Percentiles rank a stretch among this genome's conserved stretches.
These are phyloP conservation scores for Colletes latitarsis DNA, from an alignment of 1,140 invertebrate genomes.

Conservation along the genomic window DNA sequence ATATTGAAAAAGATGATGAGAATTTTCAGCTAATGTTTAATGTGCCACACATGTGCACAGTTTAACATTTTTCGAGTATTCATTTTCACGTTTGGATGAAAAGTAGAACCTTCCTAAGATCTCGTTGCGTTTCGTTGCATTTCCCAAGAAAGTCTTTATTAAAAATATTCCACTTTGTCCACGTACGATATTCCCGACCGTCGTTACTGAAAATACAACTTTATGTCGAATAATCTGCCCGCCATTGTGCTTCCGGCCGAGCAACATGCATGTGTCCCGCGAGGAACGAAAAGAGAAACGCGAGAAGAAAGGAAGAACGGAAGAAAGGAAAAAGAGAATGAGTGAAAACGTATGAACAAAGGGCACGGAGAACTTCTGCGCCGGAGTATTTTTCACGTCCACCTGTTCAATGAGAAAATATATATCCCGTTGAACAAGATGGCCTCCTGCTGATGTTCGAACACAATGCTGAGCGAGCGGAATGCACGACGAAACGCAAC, in stretches of 20 bases:
- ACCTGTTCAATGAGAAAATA: conserved; percentile 40
- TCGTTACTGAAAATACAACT: conserved; percentile 42
- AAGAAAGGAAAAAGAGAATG: not conserved
- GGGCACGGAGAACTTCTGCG: conserved; percentile 10
- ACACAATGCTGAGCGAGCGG: conserved; percentile 32
- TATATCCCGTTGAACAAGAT: conserved; percentile 32
- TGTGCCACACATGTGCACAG: too few species aligned
- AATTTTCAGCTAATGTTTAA: too few species aligned
- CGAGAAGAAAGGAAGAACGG: conserved; percentile 3
- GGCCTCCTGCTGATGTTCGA: conserved; percentile 16
- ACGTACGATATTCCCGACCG: not conserved
- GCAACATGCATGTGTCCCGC: not conserved
- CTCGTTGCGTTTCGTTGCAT: not conserved
- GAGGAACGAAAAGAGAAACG: not conserved
- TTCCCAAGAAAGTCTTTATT: conserved; percentile 6
- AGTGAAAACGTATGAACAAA: conserved; percentile 38
- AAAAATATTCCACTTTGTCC: conserved; percentile 12
- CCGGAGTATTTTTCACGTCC: conserved; percentile 39
- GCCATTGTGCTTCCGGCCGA: conserved; percentile 5
- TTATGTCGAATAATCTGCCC: conserved; percentile 38
- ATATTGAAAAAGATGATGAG: too few species aligned
- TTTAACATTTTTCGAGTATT: too few species aligned
- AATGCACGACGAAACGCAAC: conserved; percentile 12
- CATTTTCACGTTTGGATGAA: not conserved
- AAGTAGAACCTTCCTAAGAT: not conserved